Base-by-base conservation (phyloP, 2,888 invertebrate species). In the Eristalis tenax region DNA sequence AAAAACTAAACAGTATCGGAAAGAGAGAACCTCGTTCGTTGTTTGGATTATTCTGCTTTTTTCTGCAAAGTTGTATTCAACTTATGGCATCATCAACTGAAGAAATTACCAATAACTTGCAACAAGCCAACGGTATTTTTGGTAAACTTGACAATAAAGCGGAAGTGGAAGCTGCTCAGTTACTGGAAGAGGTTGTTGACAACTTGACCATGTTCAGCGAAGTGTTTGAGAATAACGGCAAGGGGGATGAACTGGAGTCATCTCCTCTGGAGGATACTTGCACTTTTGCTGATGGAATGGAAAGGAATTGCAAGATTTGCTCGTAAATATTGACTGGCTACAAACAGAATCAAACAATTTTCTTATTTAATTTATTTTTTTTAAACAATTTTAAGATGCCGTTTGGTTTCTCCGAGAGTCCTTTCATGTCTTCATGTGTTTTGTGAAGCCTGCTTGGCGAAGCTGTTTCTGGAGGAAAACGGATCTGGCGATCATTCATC, bases 391-490 rank as follows among this genome's bases (percentile, higher is more conserved):
- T 18, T 8, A 91, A 96, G 96, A 91, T 95, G 95, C 92, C 96
- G 96, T 90, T 94, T 97, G 91, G 95, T 95, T 92, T 95, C 96
- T 92, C 98, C 99, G 83, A 96, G 98, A 89, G 96, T 99, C 89
- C 95, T 99, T 91, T 96, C 97, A 90, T 99, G 99, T 94, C 96
- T 99, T 92, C 99, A 99, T 94, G 97, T 97, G 71, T 98, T 98
- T 94, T 99, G 99, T 94, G 97, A 98, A 94, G 95, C 95, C 89
- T 99, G 99, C 93, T 94, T 99, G 91, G 96, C 96, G 92, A 97
- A 97, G 92, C 94, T 96, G 91, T 94, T 97, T 91, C 95, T 95
- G 88, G 95, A 95, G 90, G 96, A 96, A 92, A 95, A 94, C 22
- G 82, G 79, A 23, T 63, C 85, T 86, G 95, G 95, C 59, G 96